phyloP scores from a whole-genome alignment of 37 sponge, comb jelly and placozoan genomes.

The Aplysina aerophoba region DNA sequence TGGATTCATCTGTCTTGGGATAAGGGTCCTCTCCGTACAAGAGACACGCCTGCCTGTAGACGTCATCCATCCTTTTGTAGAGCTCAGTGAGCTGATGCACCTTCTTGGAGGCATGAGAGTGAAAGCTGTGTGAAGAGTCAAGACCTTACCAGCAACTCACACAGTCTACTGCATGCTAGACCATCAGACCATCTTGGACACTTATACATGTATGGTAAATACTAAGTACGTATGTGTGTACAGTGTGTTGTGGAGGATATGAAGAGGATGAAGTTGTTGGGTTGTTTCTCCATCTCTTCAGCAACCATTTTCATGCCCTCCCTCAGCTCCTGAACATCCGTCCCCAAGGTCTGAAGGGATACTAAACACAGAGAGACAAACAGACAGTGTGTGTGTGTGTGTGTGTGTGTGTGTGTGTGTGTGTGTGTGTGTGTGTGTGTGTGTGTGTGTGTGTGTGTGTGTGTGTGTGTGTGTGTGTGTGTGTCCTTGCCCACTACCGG shows the following conservation, averaged over 20 bases:
- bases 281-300: conserved; percentile 64
- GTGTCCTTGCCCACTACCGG: too few relatives aligned
- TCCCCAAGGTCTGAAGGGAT: conserved; percentile 63
- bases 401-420: neutral
- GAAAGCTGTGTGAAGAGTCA: conserved; percentile 70
- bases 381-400: neutral
- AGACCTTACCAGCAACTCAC: conserved; percentile 7
- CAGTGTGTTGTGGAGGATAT: conserved; percentile 65
- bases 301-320: conserved; percentile 58
- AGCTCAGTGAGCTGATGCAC: conserved; percentile 55
- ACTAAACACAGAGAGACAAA: conserved; percentile 42
- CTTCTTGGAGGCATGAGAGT: conserved; percentile 62
- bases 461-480: neutral
- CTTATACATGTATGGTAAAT: neutral
- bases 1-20: conserved; percentile 41
- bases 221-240: neutral
- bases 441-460: neutral
- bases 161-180: too few relatives aligned
- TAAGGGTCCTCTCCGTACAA: conserved; percentile 83
- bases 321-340: conserved; percentile 61
- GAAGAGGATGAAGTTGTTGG: conserved; percentile 78
- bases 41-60: conserved; percentile 74
- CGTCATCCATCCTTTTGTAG: conserved; percentile 81
- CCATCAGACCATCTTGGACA: neutral
- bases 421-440: too few relatives aligned